Base-by-base conservation (phyloP, 2,888 invertebrate genomes). In the Spodoptera littoralis region DNA sequence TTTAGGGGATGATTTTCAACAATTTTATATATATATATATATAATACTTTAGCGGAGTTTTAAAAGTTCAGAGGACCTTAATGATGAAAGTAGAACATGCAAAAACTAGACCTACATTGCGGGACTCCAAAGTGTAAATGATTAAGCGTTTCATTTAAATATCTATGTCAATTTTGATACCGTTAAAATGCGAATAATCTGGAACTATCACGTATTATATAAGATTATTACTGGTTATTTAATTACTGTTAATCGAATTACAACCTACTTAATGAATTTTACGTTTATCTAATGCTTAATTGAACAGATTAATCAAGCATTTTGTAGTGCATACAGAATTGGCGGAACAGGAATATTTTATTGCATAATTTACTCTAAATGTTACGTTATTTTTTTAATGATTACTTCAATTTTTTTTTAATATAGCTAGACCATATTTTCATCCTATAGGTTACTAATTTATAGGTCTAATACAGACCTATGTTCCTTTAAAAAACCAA, bases 101-200 rank as follows among this genome's bases (percentile, higher is more conserved):
- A 27, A 27, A 27, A 27, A 27, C 27, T 27, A 27, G 27, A 27
- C 27, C 27, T 27, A 3, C 27, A 43, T 11, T 53, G 36, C 27
- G 27, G 41, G 46, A 53, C 46, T 9, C 24, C 54, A 70, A 79
- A 76, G 70, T 76, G 56, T 55, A 61, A 70, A 65, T 63, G 54
- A 66, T 73, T 72, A 55, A 60, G 12, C 53, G 59, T 41, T 48
- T 48, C 30, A 36, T 36, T 36, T 6, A 36, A 54, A 49, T 58
- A 63, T 52, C 65, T 70, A 50, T 67, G 59, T 75, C 67, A 74
- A 58, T 59, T 69, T 65, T 59, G 69, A 63, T 61, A 77, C 65
- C 69, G n/a, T 48, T 46, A 62, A 36, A 59, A 54, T 30, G 4
- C 71, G 49, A 65, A 68, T 61, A 50, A 59, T 69, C 65, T 54